These are phyloP conservation scores for Galagoides demidoff DNA, from an alignment of 2,797 vertebrate species.

Conservation along the genomic window DNA sequence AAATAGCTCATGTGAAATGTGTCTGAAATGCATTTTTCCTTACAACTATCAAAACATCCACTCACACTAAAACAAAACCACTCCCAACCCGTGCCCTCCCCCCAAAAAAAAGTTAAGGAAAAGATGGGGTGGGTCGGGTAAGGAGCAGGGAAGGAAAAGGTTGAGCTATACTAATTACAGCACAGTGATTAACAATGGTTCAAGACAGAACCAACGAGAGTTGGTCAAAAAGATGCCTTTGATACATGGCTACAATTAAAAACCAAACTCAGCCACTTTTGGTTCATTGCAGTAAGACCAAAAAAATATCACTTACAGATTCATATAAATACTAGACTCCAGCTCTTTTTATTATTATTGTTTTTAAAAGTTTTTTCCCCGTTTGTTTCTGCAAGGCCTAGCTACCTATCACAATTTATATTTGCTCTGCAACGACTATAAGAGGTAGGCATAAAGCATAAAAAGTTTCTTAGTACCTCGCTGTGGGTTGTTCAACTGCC, in stretches of 20 bases:
- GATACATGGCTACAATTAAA: constrained; percentile 80
- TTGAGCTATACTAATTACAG: constrained; percentile 86
- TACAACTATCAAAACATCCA: constrained; percentile 81
- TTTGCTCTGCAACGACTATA: constrained; percentile 86
- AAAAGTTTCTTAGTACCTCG: constrained; percentile 84
- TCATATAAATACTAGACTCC: constrained; percentile 85
- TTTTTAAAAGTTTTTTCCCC: constrained; percentile 66
- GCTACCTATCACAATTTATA: constrained; percentile 80
- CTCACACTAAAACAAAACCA: constrained; percentile 81
- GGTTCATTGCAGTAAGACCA: constrained; percentile 85
- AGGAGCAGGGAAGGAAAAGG: constrained; percentile 66
- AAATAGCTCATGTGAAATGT: constrained; percentile 89
- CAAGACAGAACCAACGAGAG: constrained; percentile 87
- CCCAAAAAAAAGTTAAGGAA: constrained; percentile 79
- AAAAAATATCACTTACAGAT: constrained; percentile 81
- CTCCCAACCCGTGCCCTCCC: constrained; percentile 55
- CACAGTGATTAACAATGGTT: constrained; percentile 90
- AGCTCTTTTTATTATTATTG: constrained; percentile 76
- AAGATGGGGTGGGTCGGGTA: constrained; percentile 67
- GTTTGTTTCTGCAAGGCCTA: constrained; percentile 84
- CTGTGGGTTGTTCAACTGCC: constrained; percentile 39
- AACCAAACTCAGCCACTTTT: constrained; percentile 87
- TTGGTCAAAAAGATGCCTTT: constrained; percentile 87
- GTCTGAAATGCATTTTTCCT: constrained; percentile 87
- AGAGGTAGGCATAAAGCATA: constrained; percentile 89